Base-by-base conservation (phyloP, 2,888 invertebrate genomes). In the Cyaniris semiargus region DNA sequence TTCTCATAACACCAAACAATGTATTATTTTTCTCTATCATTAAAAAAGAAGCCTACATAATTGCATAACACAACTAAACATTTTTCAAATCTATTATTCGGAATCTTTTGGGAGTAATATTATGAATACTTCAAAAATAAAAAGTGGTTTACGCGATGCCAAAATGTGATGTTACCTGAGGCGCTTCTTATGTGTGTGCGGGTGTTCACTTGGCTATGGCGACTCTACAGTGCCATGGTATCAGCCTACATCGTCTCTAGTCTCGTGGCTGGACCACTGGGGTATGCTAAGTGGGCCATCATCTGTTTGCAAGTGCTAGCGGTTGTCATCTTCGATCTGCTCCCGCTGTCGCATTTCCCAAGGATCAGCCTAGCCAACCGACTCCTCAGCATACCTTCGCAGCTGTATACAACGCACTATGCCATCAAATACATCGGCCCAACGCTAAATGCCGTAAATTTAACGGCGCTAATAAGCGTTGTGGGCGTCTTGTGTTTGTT, bases 311-410 rank as follows among this genome's bases (percentile, higher is more conserved):
- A 86, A 44, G 79, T 86, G 27, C 56, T 81, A 0, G 44, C 76
- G 0, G 82, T 82, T 1, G 70, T 83, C 1, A 48, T 83, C 34
- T 60, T 87, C 3, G 83, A 86, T 21, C 7, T 84, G 0, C 15
- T 85, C 8, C 83, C 86, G 0, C 76, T 81, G 5, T 56, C 80
- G 0, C 76, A 82, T 23, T 84, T 80, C 77, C 89, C 89, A 0
- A 82, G 84, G 21, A 78, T 88, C 38, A 88, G 87, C 48, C 81
- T 90, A 27, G 82, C 81, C 2, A 86, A 83, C 77, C 85, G 84
- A 2, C 75, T 90, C 2, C 10, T 86, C 15, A 84, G 85, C 56
- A 82, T 88, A 15, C 89, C 88, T 3, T 84, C 88, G 0, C 87
- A 88, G 78, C 78, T 84, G 0, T 84, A 85, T 72, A 84, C 85